Conservation (phyloP, 2,888 invertebrate species). For the Pherbina coryleti region DNA sequence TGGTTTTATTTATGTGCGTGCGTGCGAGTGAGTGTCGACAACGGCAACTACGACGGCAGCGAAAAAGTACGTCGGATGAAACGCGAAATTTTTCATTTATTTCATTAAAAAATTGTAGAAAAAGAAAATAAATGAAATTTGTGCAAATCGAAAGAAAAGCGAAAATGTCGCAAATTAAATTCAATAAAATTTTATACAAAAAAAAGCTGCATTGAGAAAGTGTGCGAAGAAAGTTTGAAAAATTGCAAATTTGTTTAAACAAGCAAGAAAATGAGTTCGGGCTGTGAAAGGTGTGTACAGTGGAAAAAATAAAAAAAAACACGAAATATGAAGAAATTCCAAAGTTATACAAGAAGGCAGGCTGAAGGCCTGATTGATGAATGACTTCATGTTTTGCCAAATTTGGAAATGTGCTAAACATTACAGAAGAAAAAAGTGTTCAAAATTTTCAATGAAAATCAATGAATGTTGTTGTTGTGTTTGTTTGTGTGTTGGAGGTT, state of each 20-base stretch:
- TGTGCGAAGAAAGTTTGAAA: conserved; percentile 43
- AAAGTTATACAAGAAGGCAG: conserved; percentile 53
- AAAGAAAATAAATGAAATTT: conserved; percentile 41
- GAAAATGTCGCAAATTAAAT: conserved; percentile 59
- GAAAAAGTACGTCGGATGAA: not conserved
- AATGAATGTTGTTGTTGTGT: conserved; percentile 14
- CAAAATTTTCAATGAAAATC: conserved; percentile 30
- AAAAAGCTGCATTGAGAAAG: conserved; percentile 11
- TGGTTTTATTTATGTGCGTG: conserved; percentile 36
- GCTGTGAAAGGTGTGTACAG: conserved; percentile 67
- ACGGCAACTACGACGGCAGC: not conserved
- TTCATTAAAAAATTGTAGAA: conserved; percentile 7
- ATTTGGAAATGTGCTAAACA: conserved; percentile 47
- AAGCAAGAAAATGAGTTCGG: conserved; percentile 61
- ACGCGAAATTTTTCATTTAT: conserved; percentile 25
- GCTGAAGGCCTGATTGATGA: conserved; percentile 21
- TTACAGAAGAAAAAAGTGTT: conserved; percentile 20
- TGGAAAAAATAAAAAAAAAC: conserved; percentile 36
- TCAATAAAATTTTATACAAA: conserved; percentile 2
- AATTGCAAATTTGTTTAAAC: conserved; percentile 56
- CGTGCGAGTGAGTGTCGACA: conserved; percentile 20
- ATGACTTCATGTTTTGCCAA: conserved; percentile 41
- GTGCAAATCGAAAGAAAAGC: conserved; percentile 54
- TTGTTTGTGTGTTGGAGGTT: conserved; percentile 7
- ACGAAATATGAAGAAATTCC: conserved; percentile 48